Conservation (phyloP, 2,113 vertebrate species). For the Mohoua ochrocephala region DNA sequence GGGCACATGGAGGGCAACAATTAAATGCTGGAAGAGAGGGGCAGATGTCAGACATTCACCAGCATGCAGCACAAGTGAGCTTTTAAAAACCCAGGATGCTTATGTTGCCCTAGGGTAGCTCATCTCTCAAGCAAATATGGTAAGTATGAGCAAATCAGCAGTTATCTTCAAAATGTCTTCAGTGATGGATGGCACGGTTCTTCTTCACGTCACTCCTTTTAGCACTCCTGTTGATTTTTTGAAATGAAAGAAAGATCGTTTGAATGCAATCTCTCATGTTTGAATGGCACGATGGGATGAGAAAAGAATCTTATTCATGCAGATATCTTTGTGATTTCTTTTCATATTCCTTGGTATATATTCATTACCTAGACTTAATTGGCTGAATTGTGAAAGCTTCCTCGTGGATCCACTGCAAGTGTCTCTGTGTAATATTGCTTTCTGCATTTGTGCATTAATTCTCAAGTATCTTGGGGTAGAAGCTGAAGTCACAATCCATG, state of each 20-base stretch:
- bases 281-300: not conserved
- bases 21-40: constrained; percentile 37
- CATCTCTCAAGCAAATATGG: not conserved
- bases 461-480: not conserved
- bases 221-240: not conserved
- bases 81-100: constrained; percentile 40
- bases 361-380: not conserved
- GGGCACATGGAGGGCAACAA: not conserved
- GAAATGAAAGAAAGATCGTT: not conserved
- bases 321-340: not conserved
- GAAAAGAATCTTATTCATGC: not conserved
- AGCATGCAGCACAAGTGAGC: not conserved
- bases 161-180: not conserved
- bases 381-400: not conserved
- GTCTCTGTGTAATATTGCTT: not conserved
- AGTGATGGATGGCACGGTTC: not conserved
- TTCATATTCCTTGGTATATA: not conserved
- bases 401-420: not conserved
- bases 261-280: not conserved
- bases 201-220: not conserved
- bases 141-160: not conserved
- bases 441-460: not conserved
- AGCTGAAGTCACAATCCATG: not conserved
- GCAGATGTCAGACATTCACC: constrained; percentile 28
- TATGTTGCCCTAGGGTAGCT: not conserved